Evolutionary conservation across 2,888 invertebrate genomes (phyloP).

Genomic region (Drosophila tanythrix): DNA sequence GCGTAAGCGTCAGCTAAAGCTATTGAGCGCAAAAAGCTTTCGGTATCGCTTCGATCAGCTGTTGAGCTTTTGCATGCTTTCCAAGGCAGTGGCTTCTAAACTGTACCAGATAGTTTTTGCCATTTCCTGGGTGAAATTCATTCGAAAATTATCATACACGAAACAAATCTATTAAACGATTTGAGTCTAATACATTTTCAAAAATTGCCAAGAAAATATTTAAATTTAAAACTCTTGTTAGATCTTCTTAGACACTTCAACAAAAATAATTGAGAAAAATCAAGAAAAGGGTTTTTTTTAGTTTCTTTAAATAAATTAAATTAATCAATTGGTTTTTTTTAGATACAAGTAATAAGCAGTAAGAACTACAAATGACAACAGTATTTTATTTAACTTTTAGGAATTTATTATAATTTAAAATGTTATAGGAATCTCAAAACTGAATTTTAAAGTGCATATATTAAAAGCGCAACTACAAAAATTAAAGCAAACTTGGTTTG

Average conservation of each 20-base stretch:
- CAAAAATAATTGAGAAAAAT: not conserved
- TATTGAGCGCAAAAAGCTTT: constrained; percentile 43
- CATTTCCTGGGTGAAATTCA: not conserved
- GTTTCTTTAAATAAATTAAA: not conserved
- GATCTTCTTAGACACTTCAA: not conserved
- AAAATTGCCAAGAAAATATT: not conserved
- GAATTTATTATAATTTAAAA: not conserved
- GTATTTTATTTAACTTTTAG: not conserved
- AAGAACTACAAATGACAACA: too few species aligned
- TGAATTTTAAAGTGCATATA: not conserved
- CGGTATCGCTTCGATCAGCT: constrained; percentile 37
- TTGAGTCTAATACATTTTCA: not conserved
- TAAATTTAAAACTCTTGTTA: not conserved
- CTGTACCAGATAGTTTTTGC: not conserved
- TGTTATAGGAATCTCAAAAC: not conserved
- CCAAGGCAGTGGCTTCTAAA: not conserved
- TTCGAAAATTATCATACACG: not conserved
- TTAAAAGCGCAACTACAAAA: not conserved
- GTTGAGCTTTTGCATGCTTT: constrained; percentile 35
- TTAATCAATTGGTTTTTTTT: not conserved
- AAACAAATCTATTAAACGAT: not conserved
- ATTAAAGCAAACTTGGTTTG: not conserved
- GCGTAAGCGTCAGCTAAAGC: constrained; percentile 24
- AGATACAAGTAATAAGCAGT: too few species aligned
- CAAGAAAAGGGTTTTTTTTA: not conserved